Percentiles rank a stretch among this genome's conserved stretches.
Conservation (phyloP, 2,888 invertebrate species). For the Leptopilina syphax region DNA sequence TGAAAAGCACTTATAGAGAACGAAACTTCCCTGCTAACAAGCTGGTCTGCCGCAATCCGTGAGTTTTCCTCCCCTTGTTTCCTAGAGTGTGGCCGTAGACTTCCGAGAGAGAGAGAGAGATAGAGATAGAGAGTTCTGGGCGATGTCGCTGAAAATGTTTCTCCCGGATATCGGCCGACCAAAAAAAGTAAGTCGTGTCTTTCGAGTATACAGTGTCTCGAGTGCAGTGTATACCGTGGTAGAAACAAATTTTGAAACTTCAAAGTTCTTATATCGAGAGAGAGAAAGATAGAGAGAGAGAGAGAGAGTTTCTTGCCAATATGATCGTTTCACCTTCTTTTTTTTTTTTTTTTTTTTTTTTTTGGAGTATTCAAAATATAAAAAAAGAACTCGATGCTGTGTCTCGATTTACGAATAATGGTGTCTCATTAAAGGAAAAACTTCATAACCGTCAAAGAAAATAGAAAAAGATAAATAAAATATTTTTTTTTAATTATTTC, state of each 20-base stretch:
- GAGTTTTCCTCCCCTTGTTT: conserved; percentile 72
- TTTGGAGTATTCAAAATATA: background rate
- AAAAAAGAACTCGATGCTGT: conserved; percentile 11
- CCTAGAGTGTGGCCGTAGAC: conserved; percentile 70
- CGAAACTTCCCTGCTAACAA: conserved; percentile 77
- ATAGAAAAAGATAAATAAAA: background rate
- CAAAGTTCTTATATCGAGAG: conserved; percentile 17
- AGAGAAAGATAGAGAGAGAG: background rate
- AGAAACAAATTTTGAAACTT: conserved; percentile 54
- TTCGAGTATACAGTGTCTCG: conserved; percentile 55
- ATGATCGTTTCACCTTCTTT: conserved; percentile 16
- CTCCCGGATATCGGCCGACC: conserved; percentile 57
- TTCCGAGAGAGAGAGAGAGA: conserved; percentile 59
- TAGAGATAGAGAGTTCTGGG: conserved; percentile 68
- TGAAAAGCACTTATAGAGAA: conserved; percentile 76
- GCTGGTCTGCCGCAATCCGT: conserved; percentile 76
- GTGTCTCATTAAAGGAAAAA: background rate
- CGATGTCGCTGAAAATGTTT: conserved; percentile 73
- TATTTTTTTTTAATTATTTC: too few relatives aligned
- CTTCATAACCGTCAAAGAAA: background rate
- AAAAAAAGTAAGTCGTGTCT: conserved; percentile 53
- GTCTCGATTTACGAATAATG: conserved; percentile 17
- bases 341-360: too few relatives aligned
- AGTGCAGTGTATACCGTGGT: conserved; percentile 53
- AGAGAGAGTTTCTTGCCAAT: conserved; percentile 5